Evolutionary conservation across 2,888 invertebrate genomes (phyloP).

Genomic region (Schizotus pectinicornis): DNA sequence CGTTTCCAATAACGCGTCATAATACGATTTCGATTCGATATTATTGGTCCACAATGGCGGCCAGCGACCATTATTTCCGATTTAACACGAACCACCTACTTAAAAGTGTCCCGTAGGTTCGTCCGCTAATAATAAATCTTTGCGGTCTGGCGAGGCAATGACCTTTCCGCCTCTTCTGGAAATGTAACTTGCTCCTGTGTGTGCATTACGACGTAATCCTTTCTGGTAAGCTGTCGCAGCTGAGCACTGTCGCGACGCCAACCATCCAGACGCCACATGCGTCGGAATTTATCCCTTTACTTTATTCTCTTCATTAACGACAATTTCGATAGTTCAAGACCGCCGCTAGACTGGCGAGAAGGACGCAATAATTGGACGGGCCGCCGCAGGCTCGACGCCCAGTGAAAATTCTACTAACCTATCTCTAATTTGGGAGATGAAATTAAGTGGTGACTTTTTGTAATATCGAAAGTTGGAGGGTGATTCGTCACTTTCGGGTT

Average conservation of each 20-base stretch:
- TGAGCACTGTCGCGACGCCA: constrained; percentile 50
- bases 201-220: constrained; percentile 50
- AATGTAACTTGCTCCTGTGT: constrained; percentile 32
- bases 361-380: no score
- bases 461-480: no score
- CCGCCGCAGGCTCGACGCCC: no score
- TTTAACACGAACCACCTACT: constrained; percentile 2
- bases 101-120: constrained; percentile 8
- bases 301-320: constrained; percentile 46
- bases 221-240: constrained; percentile 49
- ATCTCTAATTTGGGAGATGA: no score
- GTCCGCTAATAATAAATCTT: constrained; percentile 18
- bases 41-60: background rate
- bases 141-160: background rate
- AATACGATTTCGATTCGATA: no score
- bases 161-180: constrained; percentile 14
- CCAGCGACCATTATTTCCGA: background rate
- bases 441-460: no score
- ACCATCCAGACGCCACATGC: constrained; percentile 46
- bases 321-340: constrained; percentile 12
- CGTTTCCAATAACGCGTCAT: no score
- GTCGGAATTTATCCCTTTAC: constrained; percentile 46
- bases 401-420: no score
- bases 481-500: no score
- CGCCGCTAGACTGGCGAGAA: background rate